These are phyloP conservation scores for Chrysolina americana DNA, from an alignment of 2,888 invertebrate genomes.

Conservation along the genomic window DNA sequence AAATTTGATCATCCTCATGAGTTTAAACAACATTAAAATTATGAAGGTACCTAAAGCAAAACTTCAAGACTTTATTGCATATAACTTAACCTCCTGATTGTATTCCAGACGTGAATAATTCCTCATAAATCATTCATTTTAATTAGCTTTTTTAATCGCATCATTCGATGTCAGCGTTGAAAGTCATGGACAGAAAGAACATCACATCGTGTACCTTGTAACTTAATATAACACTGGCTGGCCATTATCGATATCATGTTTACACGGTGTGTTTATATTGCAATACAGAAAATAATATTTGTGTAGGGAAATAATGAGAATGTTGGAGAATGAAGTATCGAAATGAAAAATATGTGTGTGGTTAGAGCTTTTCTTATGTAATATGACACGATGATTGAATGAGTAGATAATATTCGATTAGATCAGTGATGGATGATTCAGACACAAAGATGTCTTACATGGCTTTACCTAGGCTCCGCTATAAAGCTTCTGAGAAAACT, in stretches of 20 bases:
- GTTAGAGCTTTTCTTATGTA: conserved; percentile 20
- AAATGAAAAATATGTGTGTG: background rate
- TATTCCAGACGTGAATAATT: conserved; percentile 23
- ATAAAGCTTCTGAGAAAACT: no score
- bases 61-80: background rate
- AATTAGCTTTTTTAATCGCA: conserved; percentile 27
- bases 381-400: conserved; percentile 21
- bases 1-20: no score
- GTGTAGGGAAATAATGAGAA: conserved; percentile 24
- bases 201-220: conserved; percentile 40
- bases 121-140: conserved; percentile 24
- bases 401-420: background rate
- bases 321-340: conserved; percentile 10
- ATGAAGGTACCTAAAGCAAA: conserved; percentile 11
- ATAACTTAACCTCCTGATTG: background rate
- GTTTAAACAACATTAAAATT: background rate
- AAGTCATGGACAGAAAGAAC: conserved; percentile 29
- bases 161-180: conserved; percentile 21
- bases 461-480: no score
- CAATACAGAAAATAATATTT: conserved; percentile 46
- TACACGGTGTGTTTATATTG: conserved; percentile 41
- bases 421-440: no score
- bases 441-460: no score
- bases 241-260: conserved; percentile 51
- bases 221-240: conserved; percentile 33